Conservation (phyloP, 2,888 invertebrate species). For the Macrophya annulata region DNA sequence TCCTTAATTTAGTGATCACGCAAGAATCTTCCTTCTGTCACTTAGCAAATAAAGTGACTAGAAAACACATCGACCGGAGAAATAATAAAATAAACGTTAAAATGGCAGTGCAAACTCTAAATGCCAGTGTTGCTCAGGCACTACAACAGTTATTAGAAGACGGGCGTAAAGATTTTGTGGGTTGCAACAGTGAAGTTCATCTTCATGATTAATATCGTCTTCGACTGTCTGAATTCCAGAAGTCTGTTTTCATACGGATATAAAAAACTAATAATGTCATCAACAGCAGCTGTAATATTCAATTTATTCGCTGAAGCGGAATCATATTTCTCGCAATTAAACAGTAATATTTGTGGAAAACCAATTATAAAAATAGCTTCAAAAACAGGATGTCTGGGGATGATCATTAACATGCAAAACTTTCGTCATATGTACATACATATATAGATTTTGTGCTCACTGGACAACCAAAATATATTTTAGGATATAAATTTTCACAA, state of each 20-base stretch:
- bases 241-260: neutral
- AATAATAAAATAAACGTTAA: too few relatives aligned
- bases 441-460: neutral
- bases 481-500: constrained; percentile 23
- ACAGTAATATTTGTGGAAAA: neutral
- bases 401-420: neutral
- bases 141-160: neutral
- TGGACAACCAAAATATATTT: neutral
- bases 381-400: neutral
- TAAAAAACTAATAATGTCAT: neutral
- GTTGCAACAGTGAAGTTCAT: neutral
- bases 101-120: too few relatives aligned
- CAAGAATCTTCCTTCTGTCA: constrained; percentile 52
- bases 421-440: neutral
- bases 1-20: neutral
- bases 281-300: neutral
- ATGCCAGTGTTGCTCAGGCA: too few relatives aligned
- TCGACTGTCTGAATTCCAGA: neutral
- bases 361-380: neutral
- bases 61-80: too few relatives aligned
- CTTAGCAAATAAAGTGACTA: constrained; percentile 36
- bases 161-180: neutral
- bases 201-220: neutral
- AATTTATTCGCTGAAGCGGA: neutral
- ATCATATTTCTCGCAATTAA: neutral